Conservation (phyloP, 2,888 invertebrate genomes). For the Nemapogon koenigi region DNA sequence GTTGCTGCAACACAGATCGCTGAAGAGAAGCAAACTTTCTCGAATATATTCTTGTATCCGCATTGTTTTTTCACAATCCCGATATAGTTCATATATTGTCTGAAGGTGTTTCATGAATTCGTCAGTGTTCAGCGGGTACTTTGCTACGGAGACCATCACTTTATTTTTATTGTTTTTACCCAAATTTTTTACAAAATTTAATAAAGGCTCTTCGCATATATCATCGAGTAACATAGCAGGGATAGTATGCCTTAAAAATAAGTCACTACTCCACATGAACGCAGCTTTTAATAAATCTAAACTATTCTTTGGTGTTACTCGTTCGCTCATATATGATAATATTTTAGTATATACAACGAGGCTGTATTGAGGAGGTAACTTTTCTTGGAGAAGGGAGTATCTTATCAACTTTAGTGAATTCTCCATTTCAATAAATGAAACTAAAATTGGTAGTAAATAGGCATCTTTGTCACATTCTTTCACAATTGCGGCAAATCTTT, state of each 20-base stretch:
- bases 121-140: not conserved
- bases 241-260: not conserved
- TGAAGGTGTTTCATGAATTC: not conserved
- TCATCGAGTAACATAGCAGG: not conserved
- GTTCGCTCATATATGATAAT: not conserved
- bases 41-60: conserved; percentile 27
- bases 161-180: not conserved
- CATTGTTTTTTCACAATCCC: conserved; percentile 26
- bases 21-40: conserved; percentile 20
- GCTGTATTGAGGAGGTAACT: not conserved
- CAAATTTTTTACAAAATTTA: conserved; percentile 1
- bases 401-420: not conserved
- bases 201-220: not conserved
- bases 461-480: conserved; percentile 24
- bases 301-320: not conserved
- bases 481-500: conserved; percentile 19
- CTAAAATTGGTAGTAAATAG: conserved; percentile 13
- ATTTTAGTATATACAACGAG: not conserved
- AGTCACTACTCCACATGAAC: not conserved
- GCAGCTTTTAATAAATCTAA: not conserved
- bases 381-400: not conserved
- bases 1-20: conserved; percentile 22
- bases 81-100: conserved; percentile 22
- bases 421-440: not conserved
- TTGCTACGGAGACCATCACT: not conserved